Evolutionary conservation across 2,113 vertebrate species (phyloP).

Genomic region (Myotis lucifugus): DNA sequence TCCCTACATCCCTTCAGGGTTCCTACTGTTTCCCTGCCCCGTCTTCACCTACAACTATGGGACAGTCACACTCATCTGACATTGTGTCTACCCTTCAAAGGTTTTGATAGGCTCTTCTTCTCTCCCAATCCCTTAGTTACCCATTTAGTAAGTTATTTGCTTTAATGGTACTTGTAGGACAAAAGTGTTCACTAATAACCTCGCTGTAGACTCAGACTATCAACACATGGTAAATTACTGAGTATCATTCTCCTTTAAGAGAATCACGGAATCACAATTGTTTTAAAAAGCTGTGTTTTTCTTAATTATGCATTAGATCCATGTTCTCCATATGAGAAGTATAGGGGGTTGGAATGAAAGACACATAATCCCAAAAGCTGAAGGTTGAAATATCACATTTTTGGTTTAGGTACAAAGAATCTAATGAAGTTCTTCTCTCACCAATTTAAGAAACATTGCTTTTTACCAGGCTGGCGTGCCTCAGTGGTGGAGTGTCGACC

Average conservation of each 20-base stretch:
- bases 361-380: not conserved
- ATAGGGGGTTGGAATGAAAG: not conserved
- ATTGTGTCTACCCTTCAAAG: not conserved
- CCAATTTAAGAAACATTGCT: not conserved
- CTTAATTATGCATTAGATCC: not conserved
- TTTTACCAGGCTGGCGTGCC: not conserved
- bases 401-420: not conserved
- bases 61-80: not conserved
- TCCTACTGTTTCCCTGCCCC: not conserved
- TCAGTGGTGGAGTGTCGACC: too few species aligned
- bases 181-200: not conserved
- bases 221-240: not conserved
- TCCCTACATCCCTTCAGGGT: constrained; percentile 31
- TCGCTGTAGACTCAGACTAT: not conserved
- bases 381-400: not conserved
- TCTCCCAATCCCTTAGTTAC: not conserved
- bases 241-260: not conserved
- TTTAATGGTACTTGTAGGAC: not conserved
- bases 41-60: not conserved
- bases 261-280: not conserved
- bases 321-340: not conserved
- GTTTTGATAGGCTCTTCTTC: not conserved
- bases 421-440: not conserved
- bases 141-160: not conserved
- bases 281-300: not conserved